Percentiles rank a stretch among this genome's conserved stretches.
These are phyloP conservation scores for Pseudomyrmex flavicornis DNA, from an alignment of 1,140 invertebrate species.

Conservation along the genomic window DNA sequence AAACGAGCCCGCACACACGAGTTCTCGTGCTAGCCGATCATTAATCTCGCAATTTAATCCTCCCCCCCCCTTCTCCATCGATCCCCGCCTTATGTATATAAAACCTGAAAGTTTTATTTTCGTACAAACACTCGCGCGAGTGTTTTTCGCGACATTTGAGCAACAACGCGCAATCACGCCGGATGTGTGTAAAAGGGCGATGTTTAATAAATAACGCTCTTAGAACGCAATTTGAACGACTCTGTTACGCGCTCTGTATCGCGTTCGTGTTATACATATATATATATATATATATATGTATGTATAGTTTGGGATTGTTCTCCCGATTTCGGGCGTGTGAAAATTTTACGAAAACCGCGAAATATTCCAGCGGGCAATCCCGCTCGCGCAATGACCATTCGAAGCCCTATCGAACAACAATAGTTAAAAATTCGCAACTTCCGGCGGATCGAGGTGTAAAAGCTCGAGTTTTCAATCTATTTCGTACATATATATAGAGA, in stretches of 20 bases:
- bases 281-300: background rate
- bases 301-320: background rate
- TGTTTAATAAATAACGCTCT: conserved; percentile 44
- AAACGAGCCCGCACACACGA: conserved; percentile 13
- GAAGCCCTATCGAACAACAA: conserved; percentile 5
- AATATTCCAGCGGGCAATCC: conserved; percentile 1
- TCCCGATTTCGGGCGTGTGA: background rate
- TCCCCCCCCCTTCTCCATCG: background rate
- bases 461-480: conserved; percentile 29
- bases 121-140: background rate
- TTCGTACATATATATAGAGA: background rate
- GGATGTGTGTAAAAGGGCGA: conserved; percentile 24
- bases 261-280: too few species aligned
- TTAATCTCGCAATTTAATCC: conserved; percentile 35
- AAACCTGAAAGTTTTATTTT: conserved; percentile 48
- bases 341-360: conserved; percentile 24
- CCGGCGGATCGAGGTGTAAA: conserved; percentile 25
- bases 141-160: conserved; percentile 3
- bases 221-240: conserved; percentile 4
- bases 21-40: conserved; percentile 25
- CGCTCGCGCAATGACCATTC: background rate
- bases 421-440: conserved; percentile 49
- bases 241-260: too few species aligned
- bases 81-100: conserved; percentile 9
- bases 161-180: conserved; percentile 10